phyloP scores from a whole-genome alignment of 2,888 invertebrate genomes.

The Heliconius ethilla region DNA sequence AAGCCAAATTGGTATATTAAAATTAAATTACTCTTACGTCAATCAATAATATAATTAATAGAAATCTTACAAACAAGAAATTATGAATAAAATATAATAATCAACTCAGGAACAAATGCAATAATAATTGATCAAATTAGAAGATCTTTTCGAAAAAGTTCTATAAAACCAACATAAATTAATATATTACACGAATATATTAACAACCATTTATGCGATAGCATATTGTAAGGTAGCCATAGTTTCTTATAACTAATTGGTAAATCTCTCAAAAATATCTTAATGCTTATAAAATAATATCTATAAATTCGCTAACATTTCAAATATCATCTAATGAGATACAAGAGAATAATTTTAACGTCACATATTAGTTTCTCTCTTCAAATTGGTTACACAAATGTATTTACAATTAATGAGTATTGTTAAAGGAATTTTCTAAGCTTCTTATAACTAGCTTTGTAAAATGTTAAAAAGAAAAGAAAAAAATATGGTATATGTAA shows the following conservation, averaged over 20 bases:
- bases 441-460: conserved; percentile 41
- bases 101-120: conserved; percentile 83
- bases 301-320: conserved; percentile 81
- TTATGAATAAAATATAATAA: conserved; percentile 78
- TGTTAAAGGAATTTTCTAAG: conserved; percentile 50
- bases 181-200: conserved; percentile 79
- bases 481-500: conserved; percentile 17
- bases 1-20: conserved; percentile 61
- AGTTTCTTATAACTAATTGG: conserved; percentile 78
- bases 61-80: conserved; percentile 69
- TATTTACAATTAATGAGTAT: conserved; percentile 79
- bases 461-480: conserved; percentile 22
- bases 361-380: conserved; percentile 64
- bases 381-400: conserved; percentile 56
- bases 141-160: conserved; percentile 72
- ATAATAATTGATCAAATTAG: conserved; percentile 79
- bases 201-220: conserved; percentile 75
- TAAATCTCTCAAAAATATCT: conserved; percentile 78
- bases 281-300: conserved; percentile 69
- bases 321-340: conserved; percentile 81
- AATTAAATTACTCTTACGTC: conserved; percentile 73
- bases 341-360: conserved; percentile 77
- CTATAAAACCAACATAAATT: conserved; percentile 71
- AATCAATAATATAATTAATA: conserved; percentile 64
- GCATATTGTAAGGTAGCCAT: conserved; percentile 76